Evolutionary conservation across 2,888 invertebrate species (phyloP), one percentile per base, ranked within the genome.

Genomic region (Apocheima hispidaria): DNA sequence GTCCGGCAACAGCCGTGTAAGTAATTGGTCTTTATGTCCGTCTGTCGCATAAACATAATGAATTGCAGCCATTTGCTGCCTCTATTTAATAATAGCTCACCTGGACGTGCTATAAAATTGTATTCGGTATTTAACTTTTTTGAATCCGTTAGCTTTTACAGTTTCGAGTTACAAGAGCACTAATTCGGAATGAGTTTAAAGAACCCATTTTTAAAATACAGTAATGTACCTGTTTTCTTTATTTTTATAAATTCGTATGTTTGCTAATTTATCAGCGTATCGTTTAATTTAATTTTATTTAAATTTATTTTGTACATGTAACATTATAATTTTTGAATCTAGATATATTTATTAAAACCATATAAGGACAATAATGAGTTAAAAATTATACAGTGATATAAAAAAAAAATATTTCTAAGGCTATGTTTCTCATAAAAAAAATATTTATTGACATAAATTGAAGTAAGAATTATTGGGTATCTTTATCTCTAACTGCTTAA

Each of bases 1-100:
- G 44, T 20, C 44, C 36, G 33, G 33, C 28, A 48, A 30, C 44
- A 46, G 38, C 35, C 52, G 23, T 40, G 33, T 53, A 59, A 60
- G 63, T 65, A 68, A 69, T 68, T 66, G 65, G 36, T 59, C 60
- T 52, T 67, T 67, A 67, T 67, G 67, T 50, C 38, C 49, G 43
- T 20, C 65, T 53, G 67, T 55, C 63, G 51, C 64, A 60, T 66
- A 68, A 68, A 66, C 28, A 28, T 66, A 57, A 69, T 54, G 56
- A 68, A 69, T 64, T 62, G 62, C 54, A 60, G 14, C 40, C 36
- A 21, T 35, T 51, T 26, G 30, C 12, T 41, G 21, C 36, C 36
- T 28, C 30, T 43, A 43, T 10, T 26, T 26, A 54, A 35, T 33
- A 44, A 49, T 2, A 44, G 7, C 35, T 51, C 58, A 58, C 28